Evolutionary conservation across 2,797 vertebrate species (phyloP), one percentile per base, ranked within the genome.

Genomic region (Schizothorax lantsangensis): DNA sequence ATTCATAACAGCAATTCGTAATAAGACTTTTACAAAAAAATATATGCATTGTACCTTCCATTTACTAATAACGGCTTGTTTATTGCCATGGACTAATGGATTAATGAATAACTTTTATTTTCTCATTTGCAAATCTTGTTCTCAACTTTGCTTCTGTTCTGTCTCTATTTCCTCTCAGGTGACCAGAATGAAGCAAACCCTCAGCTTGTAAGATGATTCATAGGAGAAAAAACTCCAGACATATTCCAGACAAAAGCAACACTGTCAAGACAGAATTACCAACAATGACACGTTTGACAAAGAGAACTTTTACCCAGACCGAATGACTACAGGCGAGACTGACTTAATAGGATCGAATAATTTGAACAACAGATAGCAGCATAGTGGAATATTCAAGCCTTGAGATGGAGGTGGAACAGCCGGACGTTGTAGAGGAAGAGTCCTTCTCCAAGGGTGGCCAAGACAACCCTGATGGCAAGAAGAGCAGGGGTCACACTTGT

Each of bases 401-500:
- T 75, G 95, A 94, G 87, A 96, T 96, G 94, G 95, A 95, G 90
- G 94, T 94, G 91, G 96, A 97, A 89, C 94, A 95, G 83, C 94
- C 93, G 81, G 93, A 95, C 81, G 95, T 95, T 71, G 91, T 83
- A 54, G 82, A 88, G 12, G 83, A 90, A 12, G 92, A 92, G 57
- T 87, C 92, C 64, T 69, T 88, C 19, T 69, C 82, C 49, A 92
- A 94, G 71, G 87, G 84, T 12, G 71, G 36, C 33, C 49, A 69
- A 33, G 93, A 92, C 0, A 96, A 96, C 49, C 2, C 68, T 4
- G 96, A 96, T 21, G 95, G 95, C 75, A 96, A 97, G 43, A 95
- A 92, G 89, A 91, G 92, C 23, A 92, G 93, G 36, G 97, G 96
- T 89, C 97, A 99, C 90, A 96, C 96, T 87, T 99, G 98, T 86